A percentile compares a stretch with the other conserved stretches of the same genome.
Evolutionary conservation across 2,888 invertebrate genomes (phyloP).

Genomic region (Habroteleia sp.): DNA sequence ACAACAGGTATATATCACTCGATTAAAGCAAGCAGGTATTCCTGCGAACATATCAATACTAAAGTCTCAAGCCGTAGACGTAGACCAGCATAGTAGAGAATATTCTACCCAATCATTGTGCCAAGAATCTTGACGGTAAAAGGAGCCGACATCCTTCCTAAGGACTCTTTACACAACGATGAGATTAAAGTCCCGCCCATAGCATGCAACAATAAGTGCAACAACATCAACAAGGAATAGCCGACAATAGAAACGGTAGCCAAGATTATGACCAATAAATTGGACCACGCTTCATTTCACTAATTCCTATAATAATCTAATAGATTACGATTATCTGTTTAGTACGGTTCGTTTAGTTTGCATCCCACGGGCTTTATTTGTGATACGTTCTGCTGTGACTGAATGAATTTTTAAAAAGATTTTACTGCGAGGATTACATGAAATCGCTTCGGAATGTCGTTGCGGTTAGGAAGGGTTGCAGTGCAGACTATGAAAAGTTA

Average conservation of each 20-base stretch:
- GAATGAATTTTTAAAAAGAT: constrained; percentile 65
- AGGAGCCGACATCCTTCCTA: constrained; percentile 71
- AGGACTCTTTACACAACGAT: constrained; percentile 67
- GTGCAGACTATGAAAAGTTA: constrained; percentile 32
- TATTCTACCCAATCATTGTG: constrained; percentile 47
- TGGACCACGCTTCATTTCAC: constrained; percentile 80
- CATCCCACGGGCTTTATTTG: constrained; percentile 60
- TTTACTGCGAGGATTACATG: constrained; percentile 41
- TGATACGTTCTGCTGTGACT: constrained; percentile 57
- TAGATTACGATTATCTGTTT: constrained; percentile 81
- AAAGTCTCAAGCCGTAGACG: constrained; percentile 60
- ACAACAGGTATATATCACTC: constrained; percentile 69
- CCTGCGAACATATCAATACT: constrained; percentile 66
- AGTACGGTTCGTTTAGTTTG: constrained; percentile 79
- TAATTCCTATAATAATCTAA: constrained; percentile 81
- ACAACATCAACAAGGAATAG: constrained; percentile 66
- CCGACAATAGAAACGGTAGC: constrained; percentile 72
- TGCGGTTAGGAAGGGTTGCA: constrained; percentile 42
- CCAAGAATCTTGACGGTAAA: constrained; percentile 71
- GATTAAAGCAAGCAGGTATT: constrained; percentile 75
- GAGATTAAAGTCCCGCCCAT: constrained; percentile 76
- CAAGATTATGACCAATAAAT: constrained; percentile 80
- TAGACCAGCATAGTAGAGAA: constrained; percentile 50
- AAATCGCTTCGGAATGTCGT: constrained; percentile 29
- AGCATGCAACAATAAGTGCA: constrained; percentile 68